Base-by-base conservation (phyloP, 2,113 vertebrate genomes). In the Cromileptes altivelis region DNA sequence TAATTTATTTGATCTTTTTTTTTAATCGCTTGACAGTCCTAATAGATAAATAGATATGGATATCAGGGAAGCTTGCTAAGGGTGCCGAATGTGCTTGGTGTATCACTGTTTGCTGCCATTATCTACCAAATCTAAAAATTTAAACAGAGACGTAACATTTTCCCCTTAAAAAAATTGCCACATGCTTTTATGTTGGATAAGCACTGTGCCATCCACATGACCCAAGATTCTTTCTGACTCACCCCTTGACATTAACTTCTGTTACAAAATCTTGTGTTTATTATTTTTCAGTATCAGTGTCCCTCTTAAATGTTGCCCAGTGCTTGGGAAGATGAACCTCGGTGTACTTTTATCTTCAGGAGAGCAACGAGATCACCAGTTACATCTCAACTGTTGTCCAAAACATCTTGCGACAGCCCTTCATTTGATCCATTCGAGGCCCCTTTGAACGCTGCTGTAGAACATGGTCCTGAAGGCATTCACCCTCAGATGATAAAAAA, bases 401-500 rank as follows among this genome's bases (percentile, higher is more conserved):
- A 93, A 91, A 92, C 91, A 94, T 94, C 93, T 90, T 83, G 87
- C 65, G 92, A 94, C 92, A 88, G 89, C 76, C 70, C 80, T 88
- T 91, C 89, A 91, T 88, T 90, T 93, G 87, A 91, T 93, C 87
- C 49, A 10, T 63, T 56, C 15, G 62, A 85, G 85, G 53, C 58
- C 73, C 89, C 94, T 95, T 96, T 95, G 95, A 96, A 95, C 92
- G 62, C 82, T 89, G 93, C 92, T 94, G 95, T 95, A 95, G 94
- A 92, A 94, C 92, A 2, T 10, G 30, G 88, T 93, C 91, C 89
- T 93, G 90, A 94, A 91, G 92, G 88, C 83, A 85, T 94, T 94
- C 91, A 95, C 88, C 91, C 94, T 92, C 93, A 96, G 93, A 95
- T 95, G 94, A 97, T 96, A 97, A 95, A 96, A 97, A 96, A 93